Conservation (phyloP, 1,140 invertebrate species). For the Meloidogyne exigua region DNA sequence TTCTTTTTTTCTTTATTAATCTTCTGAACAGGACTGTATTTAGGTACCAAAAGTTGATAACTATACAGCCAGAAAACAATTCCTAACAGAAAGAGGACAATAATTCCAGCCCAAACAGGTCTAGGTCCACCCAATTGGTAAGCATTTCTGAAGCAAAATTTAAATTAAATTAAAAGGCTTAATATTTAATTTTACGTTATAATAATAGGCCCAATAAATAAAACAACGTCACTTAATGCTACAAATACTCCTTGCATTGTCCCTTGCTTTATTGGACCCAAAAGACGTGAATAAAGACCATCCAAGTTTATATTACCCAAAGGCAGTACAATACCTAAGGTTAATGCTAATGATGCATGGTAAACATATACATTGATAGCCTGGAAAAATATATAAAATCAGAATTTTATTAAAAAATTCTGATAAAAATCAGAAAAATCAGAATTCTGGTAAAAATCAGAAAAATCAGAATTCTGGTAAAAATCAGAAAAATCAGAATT, state of each 20-base stretch:
- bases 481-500: no score
- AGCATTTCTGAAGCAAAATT: not conserved
- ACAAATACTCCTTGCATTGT: constrained; percentile 43
- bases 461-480: no score
- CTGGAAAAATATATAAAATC: not conserved
- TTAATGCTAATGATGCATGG: constrained; percentile 13
- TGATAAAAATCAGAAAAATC: no score
- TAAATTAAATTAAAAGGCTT: not conserved
- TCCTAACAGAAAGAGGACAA: constrained; percentile 1
- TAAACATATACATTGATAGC: constrained; percentile 35
- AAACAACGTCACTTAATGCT: constrained; percentile 25
- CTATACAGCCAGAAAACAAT: constrained; percentile 33
- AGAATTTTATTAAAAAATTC: not conserved
- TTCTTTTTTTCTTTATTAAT: not conserved
- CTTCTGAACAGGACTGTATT: not conserved
- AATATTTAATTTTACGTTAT: constrained; percentile 31
- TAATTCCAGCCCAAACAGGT: constrained; percentile 26
- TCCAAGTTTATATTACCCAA: constrained; percentile 18
- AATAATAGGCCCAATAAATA: constrained; percentile 33
- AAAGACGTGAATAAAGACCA: constrained; percentile 20
- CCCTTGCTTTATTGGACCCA: constrained; percentile 42
- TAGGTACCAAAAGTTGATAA: constrained; percentile 32
- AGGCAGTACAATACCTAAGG: constrained; percentile 21
- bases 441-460: no score
- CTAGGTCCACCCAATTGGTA: constrained; percentile 31